Percentiles rank a stretch among this genome's conserved stretches.
These are phyloP conservation scores for Podotricha telesiphe DNA, from an alignment of 2,888 invertebrate species.

Conservation along the genomic window DNA sequence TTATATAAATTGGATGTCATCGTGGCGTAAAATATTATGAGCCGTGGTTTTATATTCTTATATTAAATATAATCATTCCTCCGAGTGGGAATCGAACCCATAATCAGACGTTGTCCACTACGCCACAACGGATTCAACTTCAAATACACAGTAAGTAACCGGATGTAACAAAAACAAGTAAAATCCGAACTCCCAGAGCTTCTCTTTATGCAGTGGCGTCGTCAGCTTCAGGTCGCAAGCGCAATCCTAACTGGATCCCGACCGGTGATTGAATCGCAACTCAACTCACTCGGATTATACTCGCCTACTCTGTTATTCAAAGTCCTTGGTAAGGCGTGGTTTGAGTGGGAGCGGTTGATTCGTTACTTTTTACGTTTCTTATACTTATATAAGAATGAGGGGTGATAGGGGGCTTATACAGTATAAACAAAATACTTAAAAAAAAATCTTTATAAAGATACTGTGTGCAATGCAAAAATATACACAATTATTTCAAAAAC, in stretches of 20 bases:
- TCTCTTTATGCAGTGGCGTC: background rate
- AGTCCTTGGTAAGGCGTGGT: slow-evolving; percentile 14
- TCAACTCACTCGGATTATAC: slow-evolving; percentile 36
- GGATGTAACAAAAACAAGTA: background rate
- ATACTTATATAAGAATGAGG: too few relatives aligned
- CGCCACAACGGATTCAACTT: too few relatives aligned
- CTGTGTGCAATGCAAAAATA: too few relatives aligned
- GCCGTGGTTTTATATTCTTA: too few relatives aligned
- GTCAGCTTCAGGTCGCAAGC: slow-evolving; percentile 7
- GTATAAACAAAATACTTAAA: too few relatives aligned
- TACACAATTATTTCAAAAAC: too few relatives aligned
- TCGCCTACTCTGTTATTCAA: slow-evolving; percentile 36
- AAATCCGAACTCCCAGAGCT: background rate
- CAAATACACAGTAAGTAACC: too few relatives aligned
- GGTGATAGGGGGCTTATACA: too few relatives aligned
- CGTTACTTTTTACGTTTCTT: background rate
- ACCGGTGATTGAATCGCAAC: slow-evolving; percentile 37
- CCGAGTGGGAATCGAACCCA: too few relatives aligned
- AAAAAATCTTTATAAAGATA: too few relatives aligned
- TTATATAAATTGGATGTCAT: background rate
- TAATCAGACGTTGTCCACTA: too few relatives aligned
- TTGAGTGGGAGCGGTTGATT: background rate
- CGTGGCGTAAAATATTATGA: background rate
- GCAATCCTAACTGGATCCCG: slow-evolving; percentile 31
- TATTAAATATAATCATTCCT: too few relatives aligned